A percentile compares a stretch with the other conserved stretches of the same genome.
Evolutionary conservation across 2,888 invertebrate genomes (phyloP).

Genomic region (Hirtodrosophila duncani): DNA sequence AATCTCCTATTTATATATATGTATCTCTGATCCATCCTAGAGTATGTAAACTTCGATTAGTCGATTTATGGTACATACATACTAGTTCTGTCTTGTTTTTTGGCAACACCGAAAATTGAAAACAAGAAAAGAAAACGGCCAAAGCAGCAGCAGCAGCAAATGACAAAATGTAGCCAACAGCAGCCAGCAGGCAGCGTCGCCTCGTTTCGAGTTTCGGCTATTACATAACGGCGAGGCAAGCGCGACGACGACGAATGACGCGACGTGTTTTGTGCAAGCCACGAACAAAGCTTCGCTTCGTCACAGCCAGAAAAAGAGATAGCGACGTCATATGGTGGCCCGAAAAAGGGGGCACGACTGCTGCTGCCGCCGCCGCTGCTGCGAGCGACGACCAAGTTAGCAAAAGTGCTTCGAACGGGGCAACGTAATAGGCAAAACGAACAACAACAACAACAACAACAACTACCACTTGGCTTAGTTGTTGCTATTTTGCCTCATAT

Average conservation of each 20-base stretch:
- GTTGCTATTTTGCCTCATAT: no score
- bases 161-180: conserved; percentile 39
- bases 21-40: no score
- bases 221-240: conserved; percentile 32
- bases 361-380: conserved; percentile 33
- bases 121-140: conserved; percentile 26
- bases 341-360: conserved; percentile 70
- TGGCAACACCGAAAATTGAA: conserved; percentile 48
- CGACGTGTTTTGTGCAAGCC: conserved; percentile 31
- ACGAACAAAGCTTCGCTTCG: conserved; percentile 10
- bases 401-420: conserved; percentile 22
- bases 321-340: conserved; percentile 53
- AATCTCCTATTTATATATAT: no score
- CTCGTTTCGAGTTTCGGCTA: conserved; percentile 22
- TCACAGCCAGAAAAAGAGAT: not conserved
- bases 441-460: conserved; percentile 25
- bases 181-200: conserved; percentile 1
- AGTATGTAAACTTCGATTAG: no score
- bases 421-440: conserved; percentile 31
- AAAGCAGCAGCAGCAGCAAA: conserved; percentile 23
- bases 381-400: conserved; percentile 10
- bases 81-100: conserved; percentile 43
- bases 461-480: conserved; percentile 24
- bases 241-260: conserved; percentile 18
- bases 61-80: no score